These are phyloP conservation scores for Cylindroiulus punctatus DNA, from an alignment of 2,888 invertebrate species.

Conservation along the genomic window DNA sequence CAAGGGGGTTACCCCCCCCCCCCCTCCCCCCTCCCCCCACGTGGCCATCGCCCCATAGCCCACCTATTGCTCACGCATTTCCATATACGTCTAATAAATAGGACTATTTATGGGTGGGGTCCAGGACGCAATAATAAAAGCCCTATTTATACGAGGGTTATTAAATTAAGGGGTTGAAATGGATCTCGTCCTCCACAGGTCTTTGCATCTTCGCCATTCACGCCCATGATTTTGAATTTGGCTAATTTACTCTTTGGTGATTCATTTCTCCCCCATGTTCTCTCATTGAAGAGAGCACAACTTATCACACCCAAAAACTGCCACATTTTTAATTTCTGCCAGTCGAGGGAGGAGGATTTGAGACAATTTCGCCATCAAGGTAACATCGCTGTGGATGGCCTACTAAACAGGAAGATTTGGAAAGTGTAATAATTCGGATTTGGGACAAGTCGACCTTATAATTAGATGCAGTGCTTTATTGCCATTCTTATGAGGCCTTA, in stretches of 20 bases:
- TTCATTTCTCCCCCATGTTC: constrained; percentile 6
- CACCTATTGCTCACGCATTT: not conserved
- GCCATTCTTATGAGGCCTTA: not conserved
- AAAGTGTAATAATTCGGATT: not conserved
- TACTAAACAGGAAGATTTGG: not conserved
- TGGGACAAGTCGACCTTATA: constrained; percentile 5
- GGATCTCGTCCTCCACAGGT: constrained; percentile 15
- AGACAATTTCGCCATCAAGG: constrained; percentile 2
- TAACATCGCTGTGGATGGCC: not conserved
- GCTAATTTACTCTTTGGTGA: constrained; percentile 22
- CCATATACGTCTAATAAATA: not conserved
- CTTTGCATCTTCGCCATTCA: constrained; percentile 15
- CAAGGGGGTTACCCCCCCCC: too few relatives aligned
- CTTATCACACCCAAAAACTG: constrained; percentile 6
- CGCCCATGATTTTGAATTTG: constrained; percentile 29
- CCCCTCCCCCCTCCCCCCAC: too few relatives aligned
- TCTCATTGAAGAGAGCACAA: not conserved
- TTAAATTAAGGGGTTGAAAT: constrained; percentile 37
- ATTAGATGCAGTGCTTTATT: not conserved
- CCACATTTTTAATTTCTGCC: not conserved
- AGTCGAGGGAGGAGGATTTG: constrained; percentile 10
- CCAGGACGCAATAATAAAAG: not conserved
- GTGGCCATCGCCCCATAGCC: too few relatives aligned
- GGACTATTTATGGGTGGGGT: constrained; percentile 23
- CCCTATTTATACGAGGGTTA: constrained; percentile 42